Base-by-base conservation (phyloP, 2,888 invertebrate genomes). In the Merodon equestris region DNA sequence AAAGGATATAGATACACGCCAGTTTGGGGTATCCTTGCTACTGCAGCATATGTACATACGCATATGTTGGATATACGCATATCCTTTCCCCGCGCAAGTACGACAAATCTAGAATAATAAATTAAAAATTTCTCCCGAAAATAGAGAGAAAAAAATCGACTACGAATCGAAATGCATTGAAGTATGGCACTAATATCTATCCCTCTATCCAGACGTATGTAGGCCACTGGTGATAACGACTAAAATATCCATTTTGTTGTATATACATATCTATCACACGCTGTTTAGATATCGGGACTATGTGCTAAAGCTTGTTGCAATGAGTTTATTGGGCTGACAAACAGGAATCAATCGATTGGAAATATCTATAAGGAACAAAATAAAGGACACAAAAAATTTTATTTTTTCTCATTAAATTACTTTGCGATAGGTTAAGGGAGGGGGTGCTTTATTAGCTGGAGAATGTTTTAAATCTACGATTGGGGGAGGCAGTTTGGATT, bases 321-420 rank as follows among this genome's bases (percentile, higher is more conserved):
- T 71, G 27, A 4, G 50, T 76, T 76, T 76, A 76, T 54, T 54
- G 15, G 51, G 48, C 64, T 68, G 79, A 79, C 68, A 74, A 79
- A 60, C 64, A 72, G 53, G 79, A 79, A 79, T 79, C 79, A 79
- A 74, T 79, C 79, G 79, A 79, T 79, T 74, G 79, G 79, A 79
- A 79, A 73, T 64, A 68, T 79, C 74, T 64, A 79, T 79, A 68
- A 27, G 7, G 27, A 27, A 27, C 27, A 27, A 27, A 27, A 27
- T 27, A 27, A 27, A 27, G 7, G 2, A 4, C 27, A 27, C 27
- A 27, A 27, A 27, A 17, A 45, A 4, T 27, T 27, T 27, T 27
- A 4, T 27, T 27, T 27, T 27, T 27, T 27, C 7, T 27, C 27
- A 27, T 27, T 27, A 27, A 27, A 27, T 7, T 27, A 7, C 27